Base-by-base conservation (phyloP, 23 tunicate genomes). In the Halocynthia aurantium region DNA sequence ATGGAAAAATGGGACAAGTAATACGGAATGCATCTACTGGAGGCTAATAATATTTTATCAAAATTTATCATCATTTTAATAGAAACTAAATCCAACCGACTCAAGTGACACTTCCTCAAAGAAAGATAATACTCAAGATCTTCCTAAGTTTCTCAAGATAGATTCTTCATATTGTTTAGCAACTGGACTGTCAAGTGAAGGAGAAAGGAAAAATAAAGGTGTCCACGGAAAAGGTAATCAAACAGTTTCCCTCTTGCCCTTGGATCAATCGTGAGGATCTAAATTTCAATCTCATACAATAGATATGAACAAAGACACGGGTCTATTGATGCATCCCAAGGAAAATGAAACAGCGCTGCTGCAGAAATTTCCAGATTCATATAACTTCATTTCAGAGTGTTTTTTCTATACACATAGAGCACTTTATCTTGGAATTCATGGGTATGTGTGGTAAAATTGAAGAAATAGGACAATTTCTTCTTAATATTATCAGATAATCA, bases 371-470 rank as follows among this genome's bases (percentile, higher is more conserved):
- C 61, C 84, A 11, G 51, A 56, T 12, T 72, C 81, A 7, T 86
- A 86, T 51, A 81, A 74, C 68, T 86, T 86, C 52, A 75, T 86
- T 20, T 52, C 81, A 6, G 91, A 86, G 57, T 86, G 91, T 50
- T 86, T 86, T 72, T 86, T 86, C 81, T 44, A 72, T 51, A 67
- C 91, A 6, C 91, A 86, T 58, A 72, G 84, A 17, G 50, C 81
- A 15, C 51, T 86, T 10, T 81, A 73, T 49, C 84, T 86, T 20
- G 85, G 91, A 8, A 54, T 80, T 63, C 91, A 80, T 66, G 91
- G 91, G 85, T 80, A n/a, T 10, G 76, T 61, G 19, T 8, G 64
- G n/a, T 31, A 31, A 31, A 31, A 31, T 31, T 31, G 44, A 4
- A 31, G 44, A 31, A 31, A 4, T 31, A 31, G 44, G 44, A 31